These are phyloP conservation scores for Strix aluco DNA, from an alignment of 2,113 vertebrate genomes.

Conservation along the genomic window DNA sequence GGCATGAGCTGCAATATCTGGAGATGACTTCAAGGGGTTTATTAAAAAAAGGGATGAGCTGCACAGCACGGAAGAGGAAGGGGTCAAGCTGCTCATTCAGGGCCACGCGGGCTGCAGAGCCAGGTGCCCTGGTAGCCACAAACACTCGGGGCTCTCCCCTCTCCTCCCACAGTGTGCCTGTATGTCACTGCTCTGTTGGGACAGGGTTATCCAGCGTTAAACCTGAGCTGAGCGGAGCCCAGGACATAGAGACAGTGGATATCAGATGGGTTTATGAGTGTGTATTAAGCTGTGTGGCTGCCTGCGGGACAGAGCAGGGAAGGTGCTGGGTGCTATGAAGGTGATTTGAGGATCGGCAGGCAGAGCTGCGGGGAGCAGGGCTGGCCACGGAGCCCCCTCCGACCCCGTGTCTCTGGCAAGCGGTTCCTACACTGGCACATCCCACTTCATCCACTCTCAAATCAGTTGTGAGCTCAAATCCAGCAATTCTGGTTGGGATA, in stretches of 20 bases:
- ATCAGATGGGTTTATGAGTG: too few relatives aligned
- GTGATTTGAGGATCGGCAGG: background rate
- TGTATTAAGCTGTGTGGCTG: background rate
- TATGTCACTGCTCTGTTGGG: background rate
- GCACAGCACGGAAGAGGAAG: background rate
- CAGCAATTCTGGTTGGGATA: background rate
- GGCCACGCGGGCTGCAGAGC: background rate
- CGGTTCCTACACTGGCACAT: background rate
- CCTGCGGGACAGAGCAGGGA: background rate
- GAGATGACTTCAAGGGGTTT: background rate
- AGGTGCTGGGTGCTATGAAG: background rate
- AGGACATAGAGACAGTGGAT: rapidly evolving
- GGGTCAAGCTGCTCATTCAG: background rate
- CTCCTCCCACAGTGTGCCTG: rapidly evolving
- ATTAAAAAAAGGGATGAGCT: background rate
- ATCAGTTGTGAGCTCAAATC: background rate
- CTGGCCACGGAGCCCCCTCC: background rate
- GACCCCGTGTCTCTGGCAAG: rapidly evolving
- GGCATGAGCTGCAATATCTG: background rate
- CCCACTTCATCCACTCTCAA: background rate
- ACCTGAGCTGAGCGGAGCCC: background rate
- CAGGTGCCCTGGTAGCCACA: background rate
- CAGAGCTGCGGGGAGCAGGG: background rate
- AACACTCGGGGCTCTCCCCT: too few relatives aligned
- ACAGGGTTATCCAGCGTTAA: rapidly evolving